These are phyloP conservation scores for Psix sp. DNA, from an alignment of 1,140 invertebrate species.

Conservation along the genomic window DNA sequence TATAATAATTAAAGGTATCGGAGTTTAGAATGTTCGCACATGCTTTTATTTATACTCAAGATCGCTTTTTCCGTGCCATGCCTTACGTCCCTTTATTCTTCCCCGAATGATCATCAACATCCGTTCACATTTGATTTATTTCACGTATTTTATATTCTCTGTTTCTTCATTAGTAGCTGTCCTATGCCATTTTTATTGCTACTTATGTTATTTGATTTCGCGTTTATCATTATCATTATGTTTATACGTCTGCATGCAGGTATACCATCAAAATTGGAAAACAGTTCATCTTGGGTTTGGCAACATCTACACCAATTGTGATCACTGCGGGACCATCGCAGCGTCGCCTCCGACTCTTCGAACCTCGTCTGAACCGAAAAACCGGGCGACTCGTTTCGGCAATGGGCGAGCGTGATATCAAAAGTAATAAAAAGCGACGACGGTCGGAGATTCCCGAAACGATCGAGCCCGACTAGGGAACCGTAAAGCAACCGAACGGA, in stretches of 20 bases:
- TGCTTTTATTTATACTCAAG: constrained; percentile 12
- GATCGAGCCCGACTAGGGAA: constrained; percentile 2
- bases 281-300: constrained; percentile 23
- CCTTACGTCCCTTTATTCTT: constrained; percentile 9
- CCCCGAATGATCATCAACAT: constrained; percentile 38
- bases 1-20: constrained; percentile 46
- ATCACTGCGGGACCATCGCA: too few species aligned
- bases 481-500: background rate
- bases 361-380: too few species aligned
- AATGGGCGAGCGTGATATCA: constrained; percentile 45
- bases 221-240: constrained; percentile 49
- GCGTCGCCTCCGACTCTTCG: too few species aligned
- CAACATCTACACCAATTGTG: constrained; percentile 25
- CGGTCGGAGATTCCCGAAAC: constrained; percentile 27
- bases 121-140: constrained; percentile 52
- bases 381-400: constrained; percentile 26
- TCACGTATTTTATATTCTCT: constrained; percentile 25
- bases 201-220: constrained; percentile 64
- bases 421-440: constrained; percentile 55
- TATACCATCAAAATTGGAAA: constrained; percentile 58
- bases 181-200: constrained; percentile 61
- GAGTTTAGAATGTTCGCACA: constrained; percentile 54
- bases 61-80: constrained; percentile 1
- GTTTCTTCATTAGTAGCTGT: constrained; percentile 37
- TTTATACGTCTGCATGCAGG: constrained; percentile 56